Conservation (phyloP, 2,888 invertebrate species). For the Chironomus tentans region DNA sequence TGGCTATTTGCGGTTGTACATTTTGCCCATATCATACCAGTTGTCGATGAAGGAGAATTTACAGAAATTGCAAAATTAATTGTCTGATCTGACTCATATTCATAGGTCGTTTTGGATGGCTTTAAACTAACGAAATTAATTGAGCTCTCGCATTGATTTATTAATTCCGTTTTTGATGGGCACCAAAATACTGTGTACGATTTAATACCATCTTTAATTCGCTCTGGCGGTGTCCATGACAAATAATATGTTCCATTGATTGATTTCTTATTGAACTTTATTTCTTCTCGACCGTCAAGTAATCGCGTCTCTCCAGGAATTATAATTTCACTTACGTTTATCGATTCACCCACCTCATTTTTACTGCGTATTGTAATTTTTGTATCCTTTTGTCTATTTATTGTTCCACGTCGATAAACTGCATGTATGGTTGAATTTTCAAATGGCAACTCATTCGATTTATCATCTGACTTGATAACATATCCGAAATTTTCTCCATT, state of each 20-base stretch:
- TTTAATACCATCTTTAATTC: conserved; percentile 39
- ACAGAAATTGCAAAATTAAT: conserved; percentile 68
- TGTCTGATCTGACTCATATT: conserved; percentile 53
- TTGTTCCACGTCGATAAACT: conserved; percentile 29
- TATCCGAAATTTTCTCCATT: conserved; percentile 70
- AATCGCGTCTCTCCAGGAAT: conserved; percentile 43
- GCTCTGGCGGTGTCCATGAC: conserved; percentile 59
- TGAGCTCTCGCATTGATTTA: conserved; percentile 47
- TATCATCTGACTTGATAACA: conserved; percentile 42
- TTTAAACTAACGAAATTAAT: conserved; percentile 36
- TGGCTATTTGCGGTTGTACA: conserved; percentile 43
- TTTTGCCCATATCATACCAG: conserved; percentile 78
- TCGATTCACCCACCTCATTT: conserved; percentile 53
- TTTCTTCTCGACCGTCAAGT: conserved; percentile 40
- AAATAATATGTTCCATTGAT: conserved; percentile 62
- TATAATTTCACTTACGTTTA: conserved; percentile 48
- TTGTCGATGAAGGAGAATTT: conserved; percentile 57
- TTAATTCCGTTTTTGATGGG: conserved; percentile 47
- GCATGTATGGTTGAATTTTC: neutral
- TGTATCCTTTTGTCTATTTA: conserved; percentile 40
- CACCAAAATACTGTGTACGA: conserved; percentile 82
- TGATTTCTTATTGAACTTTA: conserved; percentile 61
- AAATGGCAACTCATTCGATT: neutral
- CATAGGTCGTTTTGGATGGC: conserved; percentile 46
- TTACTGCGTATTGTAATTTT: conserved; percentile 50